Base-by-base conservation (phyloP, 2,797 vertebrate genomes). In the Cuniculus paca region DNA sequence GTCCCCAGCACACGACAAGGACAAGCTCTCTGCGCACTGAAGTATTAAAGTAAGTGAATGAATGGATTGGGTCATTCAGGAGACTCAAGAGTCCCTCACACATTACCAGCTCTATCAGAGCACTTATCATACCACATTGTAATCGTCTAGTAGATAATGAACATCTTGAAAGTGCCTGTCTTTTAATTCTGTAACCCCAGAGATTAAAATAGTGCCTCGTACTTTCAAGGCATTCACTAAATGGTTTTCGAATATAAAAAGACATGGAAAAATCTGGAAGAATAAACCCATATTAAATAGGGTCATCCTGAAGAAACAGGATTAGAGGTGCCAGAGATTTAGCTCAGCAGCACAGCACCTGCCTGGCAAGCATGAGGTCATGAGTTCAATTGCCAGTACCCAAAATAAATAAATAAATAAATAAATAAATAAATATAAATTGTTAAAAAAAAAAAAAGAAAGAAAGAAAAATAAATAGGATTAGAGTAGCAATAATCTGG, bases 221-320 rank as follows among this genome's bases (percentile, higher is more conserved):
- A 75, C 45, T 60, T 78, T 50, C n/a, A 31, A 90, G 2, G 26
- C 19, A 80, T 42, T 88, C 68, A 31, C 8, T 28, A 61, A 56
- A 50, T 19, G 17, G 4, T 56, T 96, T 96, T 24, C 56, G 3
- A 83, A 95, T 78, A 65, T 65, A 68, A 89, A 95, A 45, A 19
- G 34, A 28, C 54, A 52, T 8, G 48, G n/a, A 42, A 90, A 86
- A 24, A 82, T 50, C 42, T 45, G 17, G 22, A 90, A 75, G 42
- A n/a, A 90, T 74, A 91, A 5, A 80, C 0, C 14, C 31, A 75
- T 52, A 88, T 58, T 72, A 80, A 77, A 19, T 39, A n/a, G 52
- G 19, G 45, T 60, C 39, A 58, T 26, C 11, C 78, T 45, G 5
- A 91, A 91, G 48, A 96, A 93, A 93, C 1, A 92, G 34, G 12